Evolutionary conservation across 2,888 invertebrate species (phyloP), one percentile per base, ranked within the genome.

Genomic region (Amaurobius ferox): DNA sequence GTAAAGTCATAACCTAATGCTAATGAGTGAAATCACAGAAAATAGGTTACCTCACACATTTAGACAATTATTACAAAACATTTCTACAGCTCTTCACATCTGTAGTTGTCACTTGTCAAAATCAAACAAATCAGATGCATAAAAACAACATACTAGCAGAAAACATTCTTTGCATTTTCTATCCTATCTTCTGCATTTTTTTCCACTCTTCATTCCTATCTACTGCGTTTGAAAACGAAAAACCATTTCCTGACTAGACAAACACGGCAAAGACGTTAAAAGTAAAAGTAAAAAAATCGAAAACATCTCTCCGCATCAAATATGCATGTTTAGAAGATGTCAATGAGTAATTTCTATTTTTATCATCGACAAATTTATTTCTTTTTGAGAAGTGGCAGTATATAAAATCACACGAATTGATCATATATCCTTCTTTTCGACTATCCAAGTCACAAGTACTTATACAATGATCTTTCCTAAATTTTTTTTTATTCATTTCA

Each of bases 271-370:
- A 74, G 55, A 73, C 61, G 73, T 32, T 35, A 61, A 79, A 32
- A 79, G 71, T 13, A 44, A 71, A 29, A 30, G 67, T 19, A 13
- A 66, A 79, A 40, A 39, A 72, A n/a, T n/a, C n/a, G n/a, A n/a
- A n/a, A n/a, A n/a, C n/a, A n/a, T n/a, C 77, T 83, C 77, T 66
- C 66, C 61, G 55, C 71, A 83, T 83, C 83, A 83, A 83, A 83
- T 77, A 83, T 83, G 83, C 83, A 83, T 83, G 70, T 77, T 72
- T 66, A 29, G 44, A 30, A 32, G 40, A 74, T 80, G 73, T 74
- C 80, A 80, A 74, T 73, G 48, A 48, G 5, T 16, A 39, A 29
- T 40, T 30, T 29, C 68, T 80, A 64, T 73, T 67, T 72, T 77
- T 71, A 71, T 83, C 76, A 64, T 32, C 67, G 61, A 32, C 70